phyloP scores from a whole-genome alignment of 2,888 invertebrate genomes.

The Pilophorus perplexus region DNA sequence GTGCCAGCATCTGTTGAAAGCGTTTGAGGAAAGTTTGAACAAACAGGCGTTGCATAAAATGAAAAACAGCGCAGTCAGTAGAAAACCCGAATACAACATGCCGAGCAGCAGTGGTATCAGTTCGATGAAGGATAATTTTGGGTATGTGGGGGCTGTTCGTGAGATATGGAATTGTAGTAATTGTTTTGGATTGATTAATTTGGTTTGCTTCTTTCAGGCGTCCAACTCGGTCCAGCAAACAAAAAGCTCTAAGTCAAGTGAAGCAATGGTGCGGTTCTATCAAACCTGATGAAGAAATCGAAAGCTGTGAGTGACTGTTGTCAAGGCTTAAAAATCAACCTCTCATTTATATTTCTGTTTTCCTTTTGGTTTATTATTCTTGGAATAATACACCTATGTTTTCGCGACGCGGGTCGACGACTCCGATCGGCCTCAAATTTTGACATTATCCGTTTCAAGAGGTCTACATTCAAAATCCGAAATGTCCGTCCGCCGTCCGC shows the following conservation, averaged over 20 bases:
- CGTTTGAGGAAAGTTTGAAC: constrained; percentile 61
- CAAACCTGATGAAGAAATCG: constrained; percentile 47
- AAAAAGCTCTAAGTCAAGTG: constrained; percentile 76
- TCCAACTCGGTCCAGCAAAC: constrained; percentile 74
- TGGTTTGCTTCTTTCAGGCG: constrained; percentile 57
- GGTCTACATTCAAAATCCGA: no score
- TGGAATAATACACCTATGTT: no score
- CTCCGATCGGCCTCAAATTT: no score
- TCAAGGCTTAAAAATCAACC: no score
- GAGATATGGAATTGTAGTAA: not conserved
- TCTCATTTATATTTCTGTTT: no score
- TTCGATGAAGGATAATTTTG: constrained; percentile 14
- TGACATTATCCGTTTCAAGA: no score
- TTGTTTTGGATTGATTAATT: no score
- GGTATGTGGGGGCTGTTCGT: constrained; percentile 13
- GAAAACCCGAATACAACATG: constrained; percentile 17
- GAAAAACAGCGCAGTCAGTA: not conserved
- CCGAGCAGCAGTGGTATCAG: constrained; percentile 22
- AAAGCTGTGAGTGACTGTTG: constrained; percentile 39
- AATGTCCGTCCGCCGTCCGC: no score
- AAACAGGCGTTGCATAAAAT: constrained; percentile 44
- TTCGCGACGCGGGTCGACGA: no score
- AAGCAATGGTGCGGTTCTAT: constrained; percentile 77
- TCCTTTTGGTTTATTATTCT: not conserved
- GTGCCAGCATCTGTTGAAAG: constrained; percentile 73